Evolutionary conservation across 2,797 vertebrate species (phyloP).

Genomic region (Crenuchus spilurus): DNA sequence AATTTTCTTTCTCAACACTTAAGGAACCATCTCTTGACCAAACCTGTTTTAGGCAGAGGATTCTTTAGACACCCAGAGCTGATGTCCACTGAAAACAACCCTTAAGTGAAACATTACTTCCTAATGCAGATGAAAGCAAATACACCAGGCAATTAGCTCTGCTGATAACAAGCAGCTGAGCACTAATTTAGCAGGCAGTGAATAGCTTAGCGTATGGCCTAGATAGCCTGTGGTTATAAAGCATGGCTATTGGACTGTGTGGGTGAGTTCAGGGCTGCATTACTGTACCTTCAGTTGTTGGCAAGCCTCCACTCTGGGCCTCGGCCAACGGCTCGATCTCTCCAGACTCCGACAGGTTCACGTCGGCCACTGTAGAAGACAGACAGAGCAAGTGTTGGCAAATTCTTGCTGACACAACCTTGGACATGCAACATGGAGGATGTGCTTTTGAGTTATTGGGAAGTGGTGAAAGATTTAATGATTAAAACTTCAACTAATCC

Average conservation of each 20-base stretch:
- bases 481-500: constrained; percentile 21
- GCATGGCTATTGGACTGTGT: not conserved
- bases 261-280: not conserved
- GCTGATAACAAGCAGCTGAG: constrained; percentile 29
- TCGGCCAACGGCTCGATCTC: constrained; percentile 76
- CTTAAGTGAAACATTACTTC: constrained; percentile 17
- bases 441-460: constrained; percentile 21
- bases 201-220: not conserved
- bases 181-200: not conserved
- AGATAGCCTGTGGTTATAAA: not conserved
- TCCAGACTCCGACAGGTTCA: constrained; percentile 70
- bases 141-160: not conserved
- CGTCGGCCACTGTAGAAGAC: constrained; percentile 68
- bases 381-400: constrained; percentile 22
- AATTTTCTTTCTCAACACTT: no score
- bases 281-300: constrained; percentile 79
- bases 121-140: constrained; percentile 17
- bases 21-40: no score
- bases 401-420: constrained; percentile 17
- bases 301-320: constrained; percentile 74
- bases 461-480: constrained; percentile 21
- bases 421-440: not conserved
- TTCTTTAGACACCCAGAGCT: no score
- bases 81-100: not conserved
- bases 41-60: no score